A percentile compares a stretch with the other conserved stretches of the same genome.
Evolutionary conservation across 2,113 vertebrate genomes (phyloP).

Genomic region (Hemichromis elongatus): DNA sequence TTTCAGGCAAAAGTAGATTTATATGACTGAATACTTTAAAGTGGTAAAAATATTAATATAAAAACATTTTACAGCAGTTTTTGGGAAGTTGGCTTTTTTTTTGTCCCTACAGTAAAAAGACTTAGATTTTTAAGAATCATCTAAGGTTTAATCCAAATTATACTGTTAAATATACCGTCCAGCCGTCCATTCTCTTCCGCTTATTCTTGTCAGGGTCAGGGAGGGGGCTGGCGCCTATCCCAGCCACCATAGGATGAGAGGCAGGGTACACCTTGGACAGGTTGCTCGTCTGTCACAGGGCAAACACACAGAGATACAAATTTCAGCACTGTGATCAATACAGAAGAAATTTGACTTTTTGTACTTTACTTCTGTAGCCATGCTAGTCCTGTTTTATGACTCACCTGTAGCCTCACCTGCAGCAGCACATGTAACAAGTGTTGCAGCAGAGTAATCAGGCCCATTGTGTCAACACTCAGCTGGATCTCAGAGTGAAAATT

Average conservation of each 20-base stretch:
- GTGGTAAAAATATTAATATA: too few relatives aligned
- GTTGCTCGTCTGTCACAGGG: rapidly evolving
- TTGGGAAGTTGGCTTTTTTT: too few relatives aligned
- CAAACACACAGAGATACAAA: not conserved
- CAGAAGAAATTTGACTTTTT: not conserved
- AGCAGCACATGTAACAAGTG: not conserved
- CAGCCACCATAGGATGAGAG: not conserved
- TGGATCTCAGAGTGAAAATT: not conserved
- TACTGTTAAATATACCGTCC: too few relatives aligned
- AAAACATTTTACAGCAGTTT: too few relatives aligned
- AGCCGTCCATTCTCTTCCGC: too few relatives aligned
- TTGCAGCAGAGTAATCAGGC: not conserved
- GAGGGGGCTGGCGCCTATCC: rapidly evolving
- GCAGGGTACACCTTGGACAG: rapidly evolving
- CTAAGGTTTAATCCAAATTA: too few relatives aligned
- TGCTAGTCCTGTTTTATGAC: not conserved
- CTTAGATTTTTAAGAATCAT: too few relatives aligned
- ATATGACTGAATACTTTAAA: too few relatives aligned
- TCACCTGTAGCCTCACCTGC: not conserved
- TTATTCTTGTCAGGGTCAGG: too few relatives aligned
- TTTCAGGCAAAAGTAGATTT: too few relatives aligned
- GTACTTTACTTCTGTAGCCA: not conserved
- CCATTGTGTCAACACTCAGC: not conserved
- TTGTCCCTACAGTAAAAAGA: too few relatives aligned
- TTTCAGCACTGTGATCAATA: not conserved